Evolutionary conservation across 2,888 invertebrate genomes (phyloP), one percentile per base, ranked within the genome.

Genomic region (Aphelenchoides bicaudatus): DNA sequence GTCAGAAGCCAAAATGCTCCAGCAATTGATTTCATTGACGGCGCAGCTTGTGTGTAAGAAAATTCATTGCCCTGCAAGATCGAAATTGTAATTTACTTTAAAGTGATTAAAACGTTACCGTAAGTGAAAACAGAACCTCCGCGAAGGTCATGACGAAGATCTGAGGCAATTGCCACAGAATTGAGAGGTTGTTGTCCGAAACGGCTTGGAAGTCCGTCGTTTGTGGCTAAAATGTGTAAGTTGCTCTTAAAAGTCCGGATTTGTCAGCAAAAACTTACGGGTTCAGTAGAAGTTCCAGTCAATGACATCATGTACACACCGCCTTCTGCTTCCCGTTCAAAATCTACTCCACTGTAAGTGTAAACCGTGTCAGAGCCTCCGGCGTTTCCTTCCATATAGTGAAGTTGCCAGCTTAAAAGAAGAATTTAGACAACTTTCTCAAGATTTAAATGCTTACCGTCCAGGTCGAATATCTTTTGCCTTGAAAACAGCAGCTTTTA

Each of bases 1-100:
- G 93, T 91, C 47, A 94, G 82, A 8, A 93, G 84, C 43, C 43
- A 43, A n/a, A 34, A 34, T n/a, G 34, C 10, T 10, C 49, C 49
- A 3, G 98, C 81, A 0, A 98, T 87, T 0, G 94, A 90, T 80
- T 94, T 96, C 94, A 98, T 93, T 62, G 87, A 87, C 10, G 84
- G 79, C 0, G 96, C 94, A 0, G 93, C 91, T 84, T 81, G 59
- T 43, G 67, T 50, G 31, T 38, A 43, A 10, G 10, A n/a, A 34
- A 34, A n/a, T n/a, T n/a, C n/a, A n/a, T n/a, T n/a, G n/a, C n/a
- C n/a, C n/a, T n/a, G n/a, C n/a, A n/a, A n/a, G n/a, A n/a, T n/a
- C n/a, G n/a, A n/a, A n/a, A n/a, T n/a, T n/a, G n/a, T n/a, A n/a
- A n/a, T n/a, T n/a, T n/a, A n/a, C n/a, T n/a, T n/a, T n/a, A n/a